A percentile compares a stretch with the other conserved stretches of the same genome.
Conservation (phyloP, 2,888 invertebrate species). For the Melieria picta region DNA sequence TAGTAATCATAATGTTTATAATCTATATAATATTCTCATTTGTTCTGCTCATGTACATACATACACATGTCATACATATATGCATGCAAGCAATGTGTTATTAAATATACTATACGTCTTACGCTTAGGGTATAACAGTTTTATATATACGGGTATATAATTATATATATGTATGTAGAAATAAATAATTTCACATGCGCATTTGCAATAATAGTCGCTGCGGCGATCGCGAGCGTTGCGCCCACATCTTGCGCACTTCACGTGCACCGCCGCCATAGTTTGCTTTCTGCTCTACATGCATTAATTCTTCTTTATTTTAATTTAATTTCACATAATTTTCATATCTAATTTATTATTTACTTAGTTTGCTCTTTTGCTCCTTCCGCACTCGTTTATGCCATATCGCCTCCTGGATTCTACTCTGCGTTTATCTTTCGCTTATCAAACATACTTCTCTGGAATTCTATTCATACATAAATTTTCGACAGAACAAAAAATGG, state of each 20-base stretch:
- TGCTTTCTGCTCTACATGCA: conserved; percentile 40
- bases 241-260: no score
- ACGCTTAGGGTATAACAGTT: conserved; percentile 29
- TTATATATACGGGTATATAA: conserved; percentile 9
- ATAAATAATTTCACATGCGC: conserved; percentile 30
- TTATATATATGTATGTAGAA: conserved; percentile 7
- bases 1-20: no score
- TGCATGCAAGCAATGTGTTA: neutral
- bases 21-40: neutral
- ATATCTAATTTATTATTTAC: neutral
- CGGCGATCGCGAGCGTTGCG: no score
- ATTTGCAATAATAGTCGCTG: neutral
- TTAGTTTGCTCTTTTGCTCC: neutral
- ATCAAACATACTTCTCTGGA: no score
- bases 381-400: neutral
- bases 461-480: no score
- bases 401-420: neutral
- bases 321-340: conserved; percentile 42
- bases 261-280: neutral
- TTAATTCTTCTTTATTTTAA: conserved; percentile 15
- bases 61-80: conserved; percentile 7
- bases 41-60: neutral
- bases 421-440: neutral
- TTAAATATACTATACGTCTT: neutral
- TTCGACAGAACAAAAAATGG: no score